Evolutionary conservation across 2,113 vertebrate genomes (phyloP).

Genomic region (Callithrix jacchus): DNA sequence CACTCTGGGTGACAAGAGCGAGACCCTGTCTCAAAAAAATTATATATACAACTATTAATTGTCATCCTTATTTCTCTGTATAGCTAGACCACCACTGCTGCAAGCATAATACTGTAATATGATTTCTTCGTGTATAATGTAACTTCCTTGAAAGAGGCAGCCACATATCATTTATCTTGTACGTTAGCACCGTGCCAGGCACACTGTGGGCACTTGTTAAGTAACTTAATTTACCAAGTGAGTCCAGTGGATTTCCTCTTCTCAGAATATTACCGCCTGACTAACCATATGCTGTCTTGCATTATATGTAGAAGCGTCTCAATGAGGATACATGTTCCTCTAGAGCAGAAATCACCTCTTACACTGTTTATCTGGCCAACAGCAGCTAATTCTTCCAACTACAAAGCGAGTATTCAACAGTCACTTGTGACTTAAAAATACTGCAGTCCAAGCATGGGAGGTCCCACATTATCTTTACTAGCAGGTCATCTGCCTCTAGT

Average conservation of each 20-base stretch:
- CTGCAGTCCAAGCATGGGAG: not conserved
- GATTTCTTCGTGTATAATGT: not conserved
- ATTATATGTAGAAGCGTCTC: not conserved
- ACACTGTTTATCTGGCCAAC: not conserved
- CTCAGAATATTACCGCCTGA: not conserved
- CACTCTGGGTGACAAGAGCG: too few relatives aligned
- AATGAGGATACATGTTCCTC: not conserved
- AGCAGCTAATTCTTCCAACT: not conserved
- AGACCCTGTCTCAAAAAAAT: too few relatives aligned
- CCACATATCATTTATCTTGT: not conserved
- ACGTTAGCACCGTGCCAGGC: not conserved
- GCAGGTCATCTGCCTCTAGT: not conserved
- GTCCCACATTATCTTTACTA: not conserved
- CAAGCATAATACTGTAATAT: not conserved
- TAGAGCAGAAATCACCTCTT: not conserved
- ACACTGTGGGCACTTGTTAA: not conserved
- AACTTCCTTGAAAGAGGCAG: not conserved
- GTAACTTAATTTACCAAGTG: not conserved
- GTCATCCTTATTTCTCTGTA: not conserved
- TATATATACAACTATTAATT: not conserved
- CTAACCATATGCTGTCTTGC: not conserved
- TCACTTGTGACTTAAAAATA: not conserved
- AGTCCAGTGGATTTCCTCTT: not conserved
- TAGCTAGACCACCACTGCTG: not conserved
- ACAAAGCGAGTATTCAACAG: not conserved